phyloP scores from a whole-genome alignment of 2,113 vertebrate genomes.

The Isichthys henryi region DNA sequence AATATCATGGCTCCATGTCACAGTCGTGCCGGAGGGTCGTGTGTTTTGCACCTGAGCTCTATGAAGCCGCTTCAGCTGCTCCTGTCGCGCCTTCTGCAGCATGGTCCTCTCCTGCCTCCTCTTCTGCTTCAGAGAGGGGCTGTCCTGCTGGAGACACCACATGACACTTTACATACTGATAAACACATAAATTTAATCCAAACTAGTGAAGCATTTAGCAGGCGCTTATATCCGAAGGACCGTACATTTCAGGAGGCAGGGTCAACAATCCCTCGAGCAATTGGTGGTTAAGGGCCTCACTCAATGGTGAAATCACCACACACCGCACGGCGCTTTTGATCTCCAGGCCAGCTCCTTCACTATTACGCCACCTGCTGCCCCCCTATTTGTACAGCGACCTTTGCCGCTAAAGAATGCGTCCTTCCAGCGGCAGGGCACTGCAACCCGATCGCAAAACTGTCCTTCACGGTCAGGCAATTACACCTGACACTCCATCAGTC shows the following conservation, averaged over 20 bases:
- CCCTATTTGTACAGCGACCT: background rate
- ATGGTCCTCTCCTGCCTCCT: slow-evolving; percentile 68
- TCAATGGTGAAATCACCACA: background rate
- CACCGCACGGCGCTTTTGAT: background rate
- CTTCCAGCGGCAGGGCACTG: background rate
- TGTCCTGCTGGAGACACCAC: slow-evolving; percentile 40
- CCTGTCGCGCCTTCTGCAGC: slow-evolving; percentile 69
- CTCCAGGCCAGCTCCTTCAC: background rate
- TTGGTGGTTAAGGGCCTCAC: background rate
- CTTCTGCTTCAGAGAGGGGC: slow-evolving; percentile 48
- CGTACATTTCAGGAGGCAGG: background rate
- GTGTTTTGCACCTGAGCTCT: slow-evolving; percentile 77
- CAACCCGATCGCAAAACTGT: background rate
- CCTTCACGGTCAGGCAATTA: background rate
- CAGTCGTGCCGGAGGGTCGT: slow-evolving; percentile 8
- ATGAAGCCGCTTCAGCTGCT: slow-evolving; percentile 83
- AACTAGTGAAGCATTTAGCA: background rate
- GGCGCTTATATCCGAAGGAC: background rate
- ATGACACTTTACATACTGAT: background rate
- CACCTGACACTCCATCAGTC: background rate
- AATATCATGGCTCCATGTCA: background rate
- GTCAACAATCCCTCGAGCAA: background rate
- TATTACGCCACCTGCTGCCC: background rate
- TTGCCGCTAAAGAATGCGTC: background rate
- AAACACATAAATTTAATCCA: background rate